These are phyloP conservation scores for Symphodus melops DNA, from an alignment of 2,113 vertebrate genomes.

Conservation along the genomic window DNA sequence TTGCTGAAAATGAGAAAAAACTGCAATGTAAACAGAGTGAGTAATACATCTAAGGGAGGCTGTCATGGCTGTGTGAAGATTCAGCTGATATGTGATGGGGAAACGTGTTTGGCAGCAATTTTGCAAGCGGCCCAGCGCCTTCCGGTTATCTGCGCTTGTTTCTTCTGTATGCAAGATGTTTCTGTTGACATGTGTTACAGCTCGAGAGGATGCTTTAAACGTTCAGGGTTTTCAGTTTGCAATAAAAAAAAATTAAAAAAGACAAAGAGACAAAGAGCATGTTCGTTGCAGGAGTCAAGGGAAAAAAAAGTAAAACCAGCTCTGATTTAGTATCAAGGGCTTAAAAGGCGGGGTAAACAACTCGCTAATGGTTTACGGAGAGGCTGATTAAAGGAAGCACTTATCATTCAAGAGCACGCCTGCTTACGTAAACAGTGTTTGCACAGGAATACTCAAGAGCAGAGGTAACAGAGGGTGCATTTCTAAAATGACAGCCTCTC, in stretches of 20 bases:
- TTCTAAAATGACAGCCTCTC: constrained; percentile 35
- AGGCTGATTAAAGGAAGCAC: constrained; percentile 60
- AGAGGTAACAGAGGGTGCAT: constrained; percentile 37
- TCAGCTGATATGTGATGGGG: constrained; percentile 54
- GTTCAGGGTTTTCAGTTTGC: constrained; percentile 14
- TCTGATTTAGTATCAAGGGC: constrained; percentile 61
- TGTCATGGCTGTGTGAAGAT: constrained; percentile 56
- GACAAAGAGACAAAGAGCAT: constrained; percentile 35
- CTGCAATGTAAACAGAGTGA: constrained; percentile 56
- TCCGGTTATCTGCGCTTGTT: constrained; percentile 19
- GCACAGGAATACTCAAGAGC: constrained; percentile 38
- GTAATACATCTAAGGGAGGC: constrained; percentile 52
- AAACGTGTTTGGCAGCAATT: constrained; percentile 58
- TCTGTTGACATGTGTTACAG: neutral
- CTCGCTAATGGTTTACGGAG: constrained; percentile 57
- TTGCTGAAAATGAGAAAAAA: constrained; percentile 69
- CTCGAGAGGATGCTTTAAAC: neutral
- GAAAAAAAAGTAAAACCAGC: constrained; percentile 14
- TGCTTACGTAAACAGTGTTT: constrained; percentile 54
- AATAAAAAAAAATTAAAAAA: neutral
- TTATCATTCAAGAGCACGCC: constrained; percentile 66
- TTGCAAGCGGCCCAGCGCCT: constrained; percentile 18
- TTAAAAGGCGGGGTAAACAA: constrained; percentile 59
- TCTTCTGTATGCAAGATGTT: neutral
- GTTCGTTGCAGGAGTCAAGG: constrained; percentile 7